Evolutionary conservation across 2,797 vertebrate species (phyloP).

Genomic region (Alosa sapidissima): DNA sequence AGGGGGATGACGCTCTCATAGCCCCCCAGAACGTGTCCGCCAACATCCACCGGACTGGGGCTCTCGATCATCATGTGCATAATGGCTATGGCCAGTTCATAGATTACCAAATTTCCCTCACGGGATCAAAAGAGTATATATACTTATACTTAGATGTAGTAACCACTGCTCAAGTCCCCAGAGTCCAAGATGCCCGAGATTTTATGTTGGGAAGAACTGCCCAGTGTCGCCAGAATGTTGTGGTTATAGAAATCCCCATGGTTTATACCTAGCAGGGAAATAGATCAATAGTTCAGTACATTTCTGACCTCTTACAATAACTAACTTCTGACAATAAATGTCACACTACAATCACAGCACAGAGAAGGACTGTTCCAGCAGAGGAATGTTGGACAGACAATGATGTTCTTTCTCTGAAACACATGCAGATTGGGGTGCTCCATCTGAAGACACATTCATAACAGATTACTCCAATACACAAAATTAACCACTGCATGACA

Average conservation of each 20-base stretch:
- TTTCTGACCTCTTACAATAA: too few species aligned
- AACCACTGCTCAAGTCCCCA: conserved; percentile 84
- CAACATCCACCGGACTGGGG: conserved; percentile 73
- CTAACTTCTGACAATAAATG: background rate
- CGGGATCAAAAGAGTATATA: too few species aligned
- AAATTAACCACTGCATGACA: too few species aligned
- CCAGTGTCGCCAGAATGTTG: conserved; percentile 79
- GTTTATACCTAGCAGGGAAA: conserved; percentile 80
- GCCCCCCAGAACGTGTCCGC: conserved; percentile 84
- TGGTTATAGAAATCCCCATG: conserved; percentile 92
- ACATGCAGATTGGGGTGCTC: conserved; percentile 73
- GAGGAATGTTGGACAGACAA: conserved; percentile 76
- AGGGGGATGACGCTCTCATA: conserved; percentile 86
- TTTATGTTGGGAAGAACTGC: conserved; percentile 53
- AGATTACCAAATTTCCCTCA: too few species aligned
- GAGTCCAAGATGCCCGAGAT: conserved; percentile 93
- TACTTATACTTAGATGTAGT: too few species aligned
- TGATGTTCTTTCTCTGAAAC: conserved; percentile 77
- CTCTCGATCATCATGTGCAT: conserved; percentile 93
- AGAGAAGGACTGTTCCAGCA: conserved; percentile 77
- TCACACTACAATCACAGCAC: too few species aligned
- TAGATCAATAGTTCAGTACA: background rate
- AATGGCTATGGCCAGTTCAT: conserved; percentile 84
- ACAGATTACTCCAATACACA: too few species aligned
- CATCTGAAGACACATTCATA: conserved; percentile 70